Percentiles rank a stretch among this genome's conserved stretches.
phyloP scores from a whole-genome alignment of 2,888 invertebrate species.

The Hypselothyrea guttata region DNA sequence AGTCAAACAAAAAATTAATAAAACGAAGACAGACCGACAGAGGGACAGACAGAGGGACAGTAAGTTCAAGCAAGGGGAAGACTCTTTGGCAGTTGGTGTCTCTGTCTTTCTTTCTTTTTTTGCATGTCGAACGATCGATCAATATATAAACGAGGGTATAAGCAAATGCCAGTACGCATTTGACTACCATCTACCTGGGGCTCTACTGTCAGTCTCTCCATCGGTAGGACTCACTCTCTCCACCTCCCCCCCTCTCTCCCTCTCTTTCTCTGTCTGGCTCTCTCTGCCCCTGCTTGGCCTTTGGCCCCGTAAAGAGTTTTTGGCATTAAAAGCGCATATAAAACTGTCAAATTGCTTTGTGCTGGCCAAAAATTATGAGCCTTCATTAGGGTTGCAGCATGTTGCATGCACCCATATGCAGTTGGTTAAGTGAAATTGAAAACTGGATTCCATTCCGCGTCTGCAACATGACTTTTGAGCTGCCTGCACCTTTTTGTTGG shows the following conservation, averaged over 20 bases:
- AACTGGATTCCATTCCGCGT: constrained; percentile 40
- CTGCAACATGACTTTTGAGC: neutral
- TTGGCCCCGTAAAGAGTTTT: constrained; percentile 36
- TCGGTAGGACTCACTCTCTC: neutral
- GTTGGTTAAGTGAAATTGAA: constrained; percentile 73
- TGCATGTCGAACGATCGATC: constrained; percentile 77
- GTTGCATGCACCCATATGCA: too few relatives aligned
- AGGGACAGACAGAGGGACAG: constrained; percentile 9
- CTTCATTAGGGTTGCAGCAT: constrained; percentile 75
- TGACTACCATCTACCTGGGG: constrained; percentile 15
- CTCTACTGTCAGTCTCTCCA: constrained; percentile 7
- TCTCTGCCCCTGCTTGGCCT: constrained; percentile 24
- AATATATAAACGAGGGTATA: constrained; percentile 73
- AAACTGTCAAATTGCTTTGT: constrained; percentile 81
- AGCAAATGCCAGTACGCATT: constrained; percentile 31
- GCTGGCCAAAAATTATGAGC: constrained; percentile 76
- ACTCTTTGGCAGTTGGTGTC: constrained; percentile 28
- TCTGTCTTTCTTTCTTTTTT: too few relatives aligned
- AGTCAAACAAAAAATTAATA: constrained; percentile 78
- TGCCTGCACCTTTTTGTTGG: constrained; percentile 17
- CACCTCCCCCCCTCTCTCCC: neutral
- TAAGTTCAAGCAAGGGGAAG: constrained; percentile 12
- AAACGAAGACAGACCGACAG: constrained; percentile 41
- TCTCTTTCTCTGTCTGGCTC: neutral
- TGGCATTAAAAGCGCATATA: constrained; percentile 77